Conservation (phyloP, 2,888 invertebrate genomes). For the Andrena marginata region DNA sequence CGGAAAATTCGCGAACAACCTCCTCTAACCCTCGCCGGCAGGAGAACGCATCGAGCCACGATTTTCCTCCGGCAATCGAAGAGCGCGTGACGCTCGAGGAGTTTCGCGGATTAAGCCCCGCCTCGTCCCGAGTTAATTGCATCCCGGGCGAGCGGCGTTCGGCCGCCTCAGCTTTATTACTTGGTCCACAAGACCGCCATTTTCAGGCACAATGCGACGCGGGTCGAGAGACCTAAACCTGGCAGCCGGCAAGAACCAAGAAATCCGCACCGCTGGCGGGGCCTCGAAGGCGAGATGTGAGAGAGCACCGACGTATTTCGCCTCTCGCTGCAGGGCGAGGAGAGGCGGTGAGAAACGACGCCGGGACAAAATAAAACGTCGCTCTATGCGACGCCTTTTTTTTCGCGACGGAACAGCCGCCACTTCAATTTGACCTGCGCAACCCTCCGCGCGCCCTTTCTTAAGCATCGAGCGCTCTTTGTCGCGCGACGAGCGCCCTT, state of each 20-base stretch:
- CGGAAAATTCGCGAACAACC: conserved; percentile 52
- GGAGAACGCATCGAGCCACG: not conserved
- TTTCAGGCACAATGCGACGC: conserved; percentile 58
- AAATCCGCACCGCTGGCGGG: conserved; percentile 7
- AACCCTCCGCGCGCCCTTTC: conserved; percentile 59
- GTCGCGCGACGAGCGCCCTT: conserved; percentile 66
- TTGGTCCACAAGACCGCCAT: conserved; percentile 52
- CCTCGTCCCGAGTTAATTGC: conserved; percentile 61
- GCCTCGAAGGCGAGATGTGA: conserved; percentile 32
- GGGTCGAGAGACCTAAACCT: conserved; percentile 31
- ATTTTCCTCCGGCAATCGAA: conserved; percentile 37
- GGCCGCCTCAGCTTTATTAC: conserved; percentile 34
- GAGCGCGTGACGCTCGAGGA: conserved; percentile 64
- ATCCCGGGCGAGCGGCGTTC: conserved; percentile 40
- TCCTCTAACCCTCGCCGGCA: conserved; percentile 4
- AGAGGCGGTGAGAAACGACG: conserved; percentile 57
- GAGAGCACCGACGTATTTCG: conserved; percentile 16
- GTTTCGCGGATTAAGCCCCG: conserved; percentile 63
- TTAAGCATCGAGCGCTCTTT: conserved; percentile 66
- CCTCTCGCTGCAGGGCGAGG: not conserved
- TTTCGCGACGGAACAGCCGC: conserved; percentile 52
- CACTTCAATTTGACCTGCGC: conserved; percentile 68
- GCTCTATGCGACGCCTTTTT: conserved; percentile 62
- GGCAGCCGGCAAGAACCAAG: conserved; percentile 23
- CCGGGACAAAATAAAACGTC: conserved; percentile 65